Conservation (phyloP, 64 coral and sea anemone genomes). For the Exaiptasia diaphana region DNA sequence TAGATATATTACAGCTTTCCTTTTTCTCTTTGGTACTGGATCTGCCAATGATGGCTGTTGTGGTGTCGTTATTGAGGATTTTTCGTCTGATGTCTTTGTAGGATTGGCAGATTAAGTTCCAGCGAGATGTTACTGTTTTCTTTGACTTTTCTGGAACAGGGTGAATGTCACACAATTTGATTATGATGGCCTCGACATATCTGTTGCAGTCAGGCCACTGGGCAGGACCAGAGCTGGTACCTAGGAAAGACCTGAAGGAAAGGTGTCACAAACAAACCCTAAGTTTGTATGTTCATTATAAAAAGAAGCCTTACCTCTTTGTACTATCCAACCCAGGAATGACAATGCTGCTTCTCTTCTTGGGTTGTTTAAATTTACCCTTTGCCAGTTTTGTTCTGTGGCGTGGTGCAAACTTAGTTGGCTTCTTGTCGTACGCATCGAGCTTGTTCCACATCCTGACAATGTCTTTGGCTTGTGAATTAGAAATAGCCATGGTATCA, state of each 20-base stretch:
- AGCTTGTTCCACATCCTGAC: slow-evolving; percentile 17
- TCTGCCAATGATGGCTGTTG: too few relatives aligned
- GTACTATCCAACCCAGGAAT: slow-evolving; percentile 49
- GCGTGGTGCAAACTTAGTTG: slow-evolving; percentile 11
- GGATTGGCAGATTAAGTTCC: background rate
- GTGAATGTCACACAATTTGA: background rate
- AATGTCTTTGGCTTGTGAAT: slow-evolving; percentile 15
- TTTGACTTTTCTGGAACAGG: background rate
- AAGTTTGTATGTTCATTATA: too few relatives aligned
- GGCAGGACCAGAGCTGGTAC: slow-evolving; percentile 33
- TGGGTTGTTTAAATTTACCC: slow-evolving; percentile 35
- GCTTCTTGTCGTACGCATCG: slow-evolving; percentile 41
- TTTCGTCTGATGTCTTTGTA: background rate
- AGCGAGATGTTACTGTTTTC: background rate
- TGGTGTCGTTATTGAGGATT: background rate
- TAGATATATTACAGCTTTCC: too few relatives aligned
- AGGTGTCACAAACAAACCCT: too few relatives aligned
- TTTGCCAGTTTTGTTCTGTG: slow-evolving; percentile 6
- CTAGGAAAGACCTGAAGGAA: slow-evolving; percentile 47
- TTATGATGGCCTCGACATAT: slow-evolving; percentile 41
- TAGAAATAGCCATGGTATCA: background rate
- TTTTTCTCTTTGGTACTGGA: too few relatives aligned
- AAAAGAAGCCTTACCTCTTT: slow-evolving; percentile 17
- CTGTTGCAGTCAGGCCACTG: slow-evolving; percentile 36
- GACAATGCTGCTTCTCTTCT: background rate